phyloP scores from a whole-genome alignment of 2,888 invertebrate species.

The Cataglyphis altisquamis region DNA sequence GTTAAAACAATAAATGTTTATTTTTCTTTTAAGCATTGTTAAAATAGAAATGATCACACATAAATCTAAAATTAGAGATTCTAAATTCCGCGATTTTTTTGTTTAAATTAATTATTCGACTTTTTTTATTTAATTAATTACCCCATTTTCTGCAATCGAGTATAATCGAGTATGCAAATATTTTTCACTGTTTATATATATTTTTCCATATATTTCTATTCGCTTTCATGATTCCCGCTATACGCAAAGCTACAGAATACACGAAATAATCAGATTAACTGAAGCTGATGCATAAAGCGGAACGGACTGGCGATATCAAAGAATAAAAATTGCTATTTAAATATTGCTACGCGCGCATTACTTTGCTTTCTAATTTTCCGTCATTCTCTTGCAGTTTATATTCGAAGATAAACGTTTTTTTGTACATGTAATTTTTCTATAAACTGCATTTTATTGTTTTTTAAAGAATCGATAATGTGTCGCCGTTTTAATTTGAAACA shows the following conservation, averaged over 20 bases:
- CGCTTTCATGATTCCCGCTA: constrained; percentile 12
- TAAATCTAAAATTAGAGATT: neutral
- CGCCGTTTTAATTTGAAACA: neutral
- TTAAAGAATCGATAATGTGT: neutral
- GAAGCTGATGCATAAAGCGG: constrained; percentile 4
- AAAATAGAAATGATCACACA: neutral
- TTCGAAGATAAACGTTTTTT: neutral
- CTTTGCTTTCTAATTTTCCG: constrained; percentile 2
- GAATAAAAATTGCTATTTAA: constrained; percentile 37
- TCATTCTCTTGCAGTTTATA: neutral
- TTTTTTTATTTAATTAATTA: constrained; percentile 3
- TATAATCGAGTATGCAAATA: neutral
- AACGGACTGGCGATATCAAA: constrained; percentile 21
- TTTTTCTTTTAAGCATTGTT: constrained; percentile 11
- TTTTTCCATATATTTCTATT: constrained; percentile 19
- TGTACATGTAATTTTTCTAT: neutral
- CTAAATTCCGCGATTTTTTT: neutral
- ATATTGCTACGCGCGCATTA: neutral
- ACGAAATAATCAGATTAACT: constrained; percentile 41
- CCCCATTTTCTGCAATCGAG: neutral
- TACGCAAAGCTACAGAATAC: constrained; percentile 12
- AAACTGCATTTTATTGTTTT: neutral
- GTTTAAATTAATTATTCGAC: neutral
- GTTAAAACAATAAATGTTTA: constrained; percentile 27
- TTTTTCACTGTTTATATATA: neutral